Evolutionary conservation across 2,797 vertebrate species (phyloP).

Genomic region (Hylomyscus alleni): DNA sequence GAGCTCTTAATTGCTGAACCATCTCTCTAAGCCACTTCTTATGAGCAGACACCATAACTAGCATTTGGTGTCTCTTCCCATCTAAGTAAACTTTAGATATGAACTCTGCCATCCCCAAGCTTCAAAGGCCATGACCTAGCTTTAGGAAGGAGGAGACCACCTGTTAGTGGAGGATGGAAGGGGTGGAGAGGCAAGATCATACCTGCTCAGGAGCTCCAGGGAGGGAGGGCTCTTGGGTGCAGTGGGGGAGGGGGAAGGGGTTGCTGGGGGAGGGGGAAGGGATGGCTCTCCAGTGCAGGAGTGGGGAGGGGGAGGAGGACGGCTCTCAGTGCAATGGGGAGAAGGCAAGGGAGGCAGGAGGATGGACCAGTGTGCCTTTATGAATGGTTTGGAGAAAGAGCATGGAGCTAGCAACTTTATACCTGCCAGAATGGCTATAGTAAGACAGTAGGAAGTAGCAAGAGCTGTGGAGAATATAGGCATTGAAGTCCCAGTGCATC

Average conservation of each 20-base stretch:
- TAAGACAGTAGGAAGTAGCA: neutral
- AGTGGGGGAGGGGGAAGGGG: neutral
- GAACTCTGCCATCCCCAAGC: neutral
- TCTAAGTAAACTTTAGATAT: neutral
- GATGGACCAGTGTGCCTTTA: neutral
- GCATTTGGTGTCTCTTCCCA: neutral
- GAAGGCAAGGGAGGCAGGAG: neutral
- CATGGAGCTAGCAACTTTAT: neutral
- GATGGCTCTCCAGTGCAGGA: neutral
- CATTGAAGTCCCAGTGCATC: too few relatives aligned
- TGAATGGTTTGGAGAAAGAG: neutral
- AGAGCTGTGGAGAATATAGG: neutral
- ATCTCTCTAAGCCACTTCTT: neutral
- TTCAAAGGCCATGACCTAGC: neutral
- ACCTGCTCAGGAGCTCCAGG: rapidly evolving
- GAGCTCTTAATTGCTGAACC: neutral
- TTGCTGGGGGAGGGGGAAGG: neutral
- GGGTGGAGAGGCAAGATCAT: neutral
- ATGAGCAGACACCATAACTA: neutral
- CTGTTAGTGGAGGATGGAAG: neutral
- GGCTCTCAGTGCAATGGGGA: neutral
- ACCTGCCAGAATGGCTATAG: neutral
- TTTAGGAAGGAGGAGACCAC: neutral
- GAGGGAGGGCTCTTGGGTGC: neutral
- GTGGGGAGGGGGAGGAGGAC: too few relatives aligned